Evolutionary conservation across 2,888 invertebrate genomes (phyloP), one percentile per base, ranked within the genome.

Genomic region (Rapana venosa): DNA sequence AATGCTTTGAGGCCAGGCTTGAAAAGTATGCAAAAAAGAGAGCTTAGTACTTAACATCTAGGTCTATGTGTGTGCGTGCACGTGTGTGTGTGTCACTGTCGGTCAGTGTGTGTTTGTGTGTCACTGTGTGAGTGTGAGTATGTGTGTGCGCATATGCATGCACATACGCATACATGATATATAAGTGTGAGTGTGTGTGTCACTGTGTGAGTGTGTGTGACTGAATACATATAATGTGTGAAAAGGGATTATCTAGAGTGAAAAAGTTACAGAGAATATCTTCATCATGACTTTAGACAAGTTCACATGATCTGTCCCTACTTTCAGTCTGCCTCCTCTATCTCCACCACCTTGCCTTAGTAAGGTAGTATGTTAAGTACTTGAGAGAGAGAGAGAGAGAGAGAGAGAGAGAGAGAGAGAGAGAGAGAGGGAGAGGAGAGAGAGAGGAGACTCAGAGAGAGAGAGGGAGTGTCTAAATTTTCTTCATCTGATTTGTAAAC

Each of bases 111-210:
- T 35, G 17, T n/a, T 0, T 79, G 79, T 79, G 79, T 35, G 32
- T 79, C 8, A 32, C 11, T 5, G 85, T 85, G 56, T 85, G 56
- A 56, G 83, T 56, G 85, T 85, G 56, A 15, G 56, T 85, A 56
- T 56, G 56, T 85, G 56, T 85, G 56, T 85, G 56, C 26, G 56
- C 26, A n/a, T n/a, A n/a, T n/a, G n/a, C n/a, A n/a, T n/a, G n/a
- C n/a, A n/a, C n/a, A n/a, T n/a, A n/a, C n/a, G n/a, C n/a, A n/a
- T n/a, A n/a, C n/a, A n/a, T n/a, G n/a, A n/a, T n/a, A n/a, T n/a
- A n/a, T n/a, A n/a, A n/a, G 85, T 56, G 85, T 85, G 56, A 13
- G 56, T 56, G n/a, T 85, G 85, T 85, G 56, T 85, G 56, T 56
- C 15, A 56, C 30, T 85, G 26, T 85, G 56, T 56, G 56, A 2